Evolutionary conservation across 30 jellyfish, hydroid and myxozoan species (phyloP), one percentile per base, ranked within the genome.

Genomic region (Rhopilema esculentum): DNA sequence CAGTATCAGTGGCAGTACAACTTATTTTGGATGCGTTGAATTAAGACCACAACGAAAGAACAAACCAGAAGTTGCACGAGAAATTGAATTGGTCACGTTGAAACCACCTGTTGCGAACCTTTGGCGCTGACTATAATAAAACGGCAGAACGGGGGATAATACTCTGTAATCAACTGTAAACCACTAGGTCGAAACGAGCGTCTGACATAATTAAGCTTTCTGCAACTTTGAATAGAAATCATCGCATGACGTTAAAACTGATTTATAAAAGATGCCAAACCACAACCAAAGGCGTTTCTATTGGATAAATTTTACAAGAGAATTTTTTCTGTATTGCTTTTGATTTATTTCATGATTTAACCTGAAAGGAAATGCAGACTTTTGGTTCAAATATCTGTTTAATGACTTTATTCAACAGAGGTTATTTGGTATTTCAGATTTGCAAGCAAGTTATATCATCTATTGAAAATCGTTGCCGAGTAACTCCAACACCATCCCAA

Each of bases 121-220:
- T 22, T 25, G 71, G 73, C 64, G 90, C 70, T 65, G 64, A 66
- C 51, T 49, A 80, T 80, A 80, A 64, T 64, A 68, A 80, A 80
- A 80, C 90, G 76, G 76, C 76, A 80, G 82, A 80, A 80, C 90
- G 90, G 82, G 80, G 90, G 90, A 68, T 80, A 66, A 80, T 64
- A 27, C 76, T 22, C 32, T 82, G 48, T 80, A 80, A 80, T 65
- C 90, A 80, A 80, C 73, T 66, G 67, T 64, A 63, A 80, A 79
- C 64, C 90, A 49, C 33, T 49, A 26, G 81, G 71, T 80, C 66
- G 70, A 80, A 66, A 66, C 72, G 82, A 67, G 66, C 69, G 90
- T 62, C 73, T 66, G 25, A 66, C 82, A 49, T 64, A 64, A 80
- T 80, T 64, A 80, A 66, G 90, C 82, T 64, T 80, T 80, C 62